Base-by-base conservation (phyloP, 2,113 vertebrate genomes). In the Leptodactylus fuscus region DNA sequence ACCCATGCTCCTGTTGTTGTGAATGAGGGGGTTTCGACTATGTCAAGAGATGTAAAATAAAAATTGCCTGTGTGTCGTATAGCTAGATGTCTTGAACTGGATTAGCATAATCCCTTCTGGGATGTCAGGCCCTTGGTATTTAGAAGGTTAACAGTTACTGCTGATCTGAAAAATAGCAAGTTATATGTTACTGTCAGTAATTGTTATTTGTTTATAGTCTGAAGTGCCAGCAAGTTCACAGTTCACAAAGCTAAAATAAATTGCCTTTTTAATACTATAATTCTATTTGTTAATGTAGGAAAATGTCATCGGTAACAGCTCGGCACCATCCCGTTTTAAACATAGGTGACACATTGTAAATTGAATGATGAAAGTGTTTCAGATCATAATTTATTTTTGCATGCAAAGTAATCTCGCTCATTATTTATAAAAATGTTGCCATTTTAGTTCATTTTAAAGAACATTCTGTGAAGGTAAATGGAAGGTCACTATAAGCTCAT, bases 231-330 rank as follows among this genome's bases (percentile, higher is more conserved):
- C 77, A 53, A 32, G 60, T 58, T 69, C 60, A 80, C 70, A 83
- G 70, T 83, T 71, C 69, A 60, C 82, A 75, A 48, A 46, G 53
- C 82, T 83, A 48, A 85, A 85, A 67, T 78, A 85, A 79, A 70
- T 71, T 49, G 75, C 51, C 73, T 78, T 85, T 77, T 85, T 77
- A 51, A 77, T 70, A 49, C 32, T 83, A 58, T 73, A 73, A 83
- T 73, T 82, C 34, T 70, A 34, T 70, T 73, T 73, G 69, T 73
- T 73, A 53, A 83, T 83, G 48, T 62, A 80, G 77, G 53, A 38
- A 80, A 74, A 83, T 83, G 49, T 85, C 58, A 51, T 77, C 32
- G 65, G 53, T 70, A 79, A 79, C 51, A 24, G 46, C 36, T 70
- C 58, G 4, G 15, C 51, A 53, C 15, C 16, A 20, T 38, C 41